These are phyloP conservation scores for Mus spretus DNA, from an alignment of 2,797 vertebrate species.

Conservation along the genomic window DNA sequence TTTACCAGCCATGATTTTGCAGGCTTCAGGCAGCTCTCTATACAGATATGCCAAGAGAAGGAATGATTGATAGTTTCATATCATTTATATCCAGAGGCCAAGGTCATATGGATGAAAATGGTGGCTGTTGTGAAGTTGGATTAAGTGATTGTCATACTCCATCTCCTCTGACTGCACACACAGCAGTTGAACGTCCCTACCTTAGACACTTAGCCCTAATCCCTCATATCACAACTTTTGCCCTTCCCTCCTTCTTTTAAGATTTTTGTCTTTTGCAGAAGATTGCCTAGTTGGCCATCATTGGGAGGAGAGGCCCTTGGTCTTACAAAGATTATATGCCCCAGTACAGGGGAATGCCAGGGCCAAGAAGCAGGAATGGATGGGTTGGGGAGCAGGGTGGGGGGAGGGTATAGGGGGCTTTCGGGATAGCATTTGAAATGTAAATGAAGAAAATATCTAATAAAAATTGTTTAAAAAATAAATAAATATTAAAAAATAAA, in stretches of 20 bases:
- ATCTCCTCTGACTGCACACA: not conserved
- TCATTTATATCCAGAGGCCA: not conserved
- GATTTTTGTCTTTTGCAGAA: not conserved
- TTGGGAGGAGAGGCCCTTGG: too few species aligned
- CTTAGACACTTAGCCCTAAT: not conserved
- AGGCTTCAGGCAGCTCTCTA: not conserved
- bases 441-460: too few species aligned
- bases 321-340: too few species aligned
- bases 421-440: too few species aligned
- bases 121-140: not conserved
- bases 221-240: accelerated
- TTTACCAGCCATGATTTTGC: not conserved
- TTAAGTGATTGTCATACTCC: not conserved
- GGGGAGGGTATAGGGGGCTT: too few species aligned
- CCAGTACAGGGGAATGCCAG: too few species aligned
- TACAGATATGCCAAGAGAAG: not conserved
- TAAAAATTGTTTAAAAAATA: too few species aligned
- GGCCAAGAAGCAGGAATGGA: too few species aligned
- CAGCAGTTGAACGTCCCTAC: not conserved
- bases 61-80: not conserved
- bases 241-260: not conserved
- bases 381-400: too few species aligned
- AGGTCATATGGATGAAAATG: not conserved
- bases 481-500: too few species aligned
- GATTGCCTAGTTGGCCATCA: too few species aligned